Percentiles rank a stretch among this genome's conserved stretches.
Conservation (phyloP, 1,140 invertebrate genomes). For the Lordiphosa collinella region DNA sequence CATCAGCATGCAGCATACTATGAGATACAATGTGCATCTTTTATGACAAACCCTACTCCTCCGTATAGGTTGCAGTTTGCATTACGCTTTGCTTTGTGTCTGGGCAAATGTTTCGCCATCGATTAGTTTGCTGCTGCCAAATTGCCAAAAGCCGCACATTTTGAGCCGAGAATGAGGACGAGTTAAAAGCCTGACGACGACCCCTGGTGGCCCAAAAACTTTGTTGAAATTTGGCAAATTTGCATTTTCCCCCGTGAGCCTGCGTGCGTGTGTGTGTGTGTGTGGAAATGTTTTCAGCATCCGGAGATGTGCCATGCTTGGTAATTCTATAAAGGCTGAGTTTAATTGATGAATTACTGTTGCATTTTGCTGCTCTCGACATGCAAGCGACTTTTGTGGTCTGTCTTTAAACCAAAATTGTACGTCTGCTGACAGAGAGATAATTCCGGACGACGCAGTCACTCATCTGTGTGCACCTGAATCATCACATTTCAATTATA, state of each 20-base stretch:
- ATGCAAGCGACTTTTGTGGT: slow-evolving; percentile 39
- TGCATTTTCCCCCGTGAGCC: slow-evolving; percentile 37
- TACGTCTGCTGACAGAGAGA: slow-evolving; percentile 18
- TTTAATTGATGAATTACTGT: slow-evolving; percentile 72
- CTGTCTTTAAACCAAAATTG: slow-evolving; percentile 24
- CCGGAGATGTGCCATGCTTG: slow-evolving; percentile 28
- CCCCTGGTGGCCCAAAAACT: slow-evolving; percentile 21
- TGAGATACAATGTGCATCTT: slow-evolving; percentile 66
- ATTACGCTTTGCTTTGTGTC: slow-evolving; percentile 60
- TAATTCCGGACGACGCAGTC: slow-evolving; percentile 39
- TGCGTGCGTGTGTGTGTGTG: neutral
- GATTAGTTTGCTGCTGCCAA: slow-evolving; percentile 65
- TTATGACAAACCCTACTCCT: slow-evolving; percentile 38
- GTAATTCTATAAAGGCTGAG: slow-evolving; percentile 55
- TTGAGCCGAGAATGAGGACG: slow-evolving; percentile 5
- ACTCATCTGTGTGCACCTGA: slow-evolving; percentile 41
- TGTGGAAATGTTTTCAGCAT: neutral
- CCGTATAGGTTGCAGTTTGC: slow-evolving; percentile 16
- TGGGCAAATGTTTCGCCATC: slow-evolving; percentile 71
- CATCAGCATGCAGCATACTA: slow-evolving; percentile 22
- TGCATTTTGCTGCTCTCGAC: slow-evolving; percentile 30
- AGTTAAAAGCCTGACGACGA: slow-evolving; percentile 42
- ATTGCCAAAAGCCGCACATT: slow-evolving; percentile 64
- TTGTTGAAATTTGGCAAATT: slow-evolving; percentile 38
- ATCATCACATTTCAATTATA: slow-evolving; percentile 64